A percentile compares a stretch with the other conserved stretches of the same genome.
These are phyloP conservation scores for Gasteruption jaculator DNA, from an alignment of 2,888 invertebrate genomes.

Conservation along the genomic window DNA sequence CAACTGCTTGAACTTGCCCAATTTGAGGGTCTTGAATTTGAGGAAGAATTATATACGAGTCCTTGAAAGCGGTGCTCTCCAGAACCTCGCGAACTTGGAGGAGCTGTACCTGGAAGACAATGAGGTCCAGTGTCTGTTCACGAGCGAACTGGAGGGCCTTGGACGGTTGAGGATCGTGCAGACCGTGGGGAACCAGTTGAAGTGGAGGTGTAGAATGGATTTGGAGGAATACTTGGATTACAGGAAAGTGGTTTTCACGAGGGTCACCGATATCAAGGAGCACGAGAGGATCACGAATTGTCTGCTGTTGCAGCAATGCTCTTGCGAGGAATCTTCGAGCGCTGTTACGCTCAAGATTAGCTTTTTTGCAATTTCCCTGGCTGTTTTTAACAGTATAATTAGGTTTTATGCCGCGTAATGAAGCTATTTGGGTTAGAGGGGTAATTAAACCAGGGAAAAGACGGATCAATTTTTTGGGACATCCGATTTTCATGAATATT, in stretches of 20 bases:
- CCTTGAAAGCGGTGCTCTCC: constrained; percentile 32
- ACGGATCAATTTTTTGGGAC: no score
- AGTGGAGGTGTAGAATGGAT: constrained; percentile 38
- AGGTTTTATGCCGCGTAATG: no score
- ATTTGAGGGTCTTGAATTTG: constrained; percentile 30
- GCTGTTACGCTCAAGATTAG: no score
- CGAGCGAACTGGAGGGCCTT: constrained; percentile 32
- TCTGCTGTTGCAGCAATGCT: no score
- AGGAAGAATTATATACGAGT: constrained; percentile 33
- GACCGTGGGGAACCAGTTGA: constrained; percentile 34
- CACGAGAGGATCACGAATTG: no score
- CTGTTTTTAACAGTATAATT: no score
- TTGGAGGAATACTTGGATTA: constrained; percentile 34
- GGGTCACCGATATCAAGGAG: constrained; percentile 28
- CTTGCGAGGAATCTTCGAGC: no score
- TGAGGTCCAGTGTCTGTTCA: constrained; percentile 34
- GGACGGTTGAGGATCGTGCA: constrained; percentile 29
- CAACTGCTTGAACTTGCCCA: constrained; percentile 28
- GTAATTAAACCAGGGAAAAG: no score
- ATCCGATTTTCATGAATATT: no score
- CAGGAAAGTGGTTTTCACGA: constrained; percentile 24
- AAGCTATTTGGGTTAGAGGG: no score
- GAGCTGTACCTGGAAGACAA: constrained; percentile 39
- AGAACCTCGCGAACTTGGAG: constrained; percentile 23
- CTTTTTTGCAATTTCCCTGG: no score